phyloP scores from a whole-genome alignment of 2,113 vertebrate species.

The Zingel zingel region DNA sequence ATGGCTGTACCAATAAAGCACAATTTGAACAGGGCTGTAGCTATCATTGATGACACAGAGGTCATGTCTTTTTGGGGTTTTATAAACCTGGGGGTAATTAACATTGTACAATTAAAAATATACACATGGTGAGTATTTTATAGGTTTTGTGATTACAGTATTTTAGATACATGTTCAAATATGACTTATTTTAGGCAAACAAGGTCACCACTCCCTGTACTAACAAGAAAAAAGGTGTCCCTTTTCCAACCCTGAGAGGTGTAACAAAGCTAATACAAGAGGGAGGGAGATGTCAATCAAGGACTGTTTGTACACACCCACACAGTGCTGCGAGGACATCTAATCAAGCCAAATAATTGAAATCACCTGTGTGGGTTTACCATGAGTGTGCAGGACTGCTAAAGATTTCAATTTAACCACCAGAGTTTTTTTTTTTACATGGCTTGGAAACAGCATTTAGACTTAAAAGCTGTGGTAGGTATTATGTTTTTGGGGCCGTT shows the following conservation, averaged over 20 bases:
- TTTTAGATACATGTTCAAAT: too few relatives aligned
- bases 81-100: neutral
- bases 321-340: slow-evolving; percentile 1
- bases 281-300: neutral
- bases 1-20: neutral
- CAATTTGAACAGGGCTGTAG: neutral
- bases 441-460: neutral
- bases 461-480: too few relatives aligned
- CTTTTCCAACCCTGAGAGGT: neutral
- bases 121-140: neutral
- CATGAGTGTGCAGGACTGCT: neutral
- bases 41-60: neutral
- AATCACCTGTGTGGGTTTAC: neutral
- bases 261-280: neutral
- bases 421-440: neutral
- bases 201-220: neutral
- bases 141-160: too few relatives aligned
- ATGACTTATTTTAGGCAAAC: neutral
- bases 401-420: neutral
- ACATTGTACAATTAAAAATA: neutral
- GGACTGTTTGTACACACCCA: neutral
- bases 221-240: neutral
- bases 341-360: neutral
- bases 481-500: too few relatives aligned
- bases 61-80: neutral